These are phyloP conservation scores for Noctua pronuba DNA, from an alignment of 2,888 invertebrate species.

Conservation along the genomic window DNA sequence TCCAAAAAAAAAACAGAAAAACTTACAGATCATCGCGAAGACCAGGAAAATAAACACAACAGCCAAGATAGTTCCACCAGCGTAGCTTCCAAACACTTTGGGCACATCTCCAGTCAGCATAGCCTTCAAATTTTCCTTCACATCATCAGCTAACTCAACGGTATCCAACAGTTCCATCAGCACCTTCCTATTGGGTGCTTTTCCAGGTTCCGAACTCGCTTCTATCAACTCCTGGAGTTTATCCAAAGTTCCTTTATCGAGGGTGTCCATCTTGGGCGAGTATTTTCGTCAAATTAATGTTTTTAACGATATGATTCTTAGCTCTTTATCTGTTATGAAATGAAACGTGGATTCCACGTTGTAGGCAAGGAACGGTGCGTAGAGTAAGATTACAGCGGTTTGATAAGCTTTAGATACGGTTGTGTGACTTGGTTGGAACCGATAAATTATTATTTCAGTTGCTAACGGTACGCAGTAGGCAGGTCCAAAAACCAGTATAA, in stretches of 20 bases:
- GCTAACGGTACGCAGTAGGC: background rate
- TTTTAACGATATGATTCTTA: constrained; percentile 21
- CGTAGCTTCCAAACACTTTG: constrained; percentile 78
- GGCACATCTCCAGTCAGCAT: constrained; percentile 87
- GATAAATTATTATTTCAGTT: constrained; percentile 12
- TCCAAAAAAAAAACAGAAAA: constrained; percentile 54
- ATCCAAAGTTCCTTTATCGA: constrained; percentile 68
- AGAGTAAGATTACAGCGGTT: constrained; percentile 52
- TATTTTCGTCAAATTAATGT: constrained; percentile 55
- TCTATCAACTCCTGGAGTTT: constrained; percentile 78
- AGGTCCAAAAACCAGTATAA: background rate
- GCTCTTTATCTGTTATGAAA: constrained; percentile 51
- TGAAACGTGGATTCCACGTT: constrained; percentile 77
- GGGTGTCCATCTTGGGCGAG: constrained; percentile 69
- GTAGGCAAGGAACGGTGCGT: constrained; percentile 59
- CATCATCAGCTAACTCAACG: constrained; percentile 91
- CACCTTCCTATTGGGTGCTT: constrained; percentile 88
- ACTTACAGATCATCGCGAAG: constrained; percentile 82
- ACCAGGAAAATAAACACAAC: constrained; percentile 79
- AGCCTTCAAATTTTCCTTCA: constrained; percentile 90
- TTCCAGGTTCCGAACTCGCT: constrained; percentile 76
- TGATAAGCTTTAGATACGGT: constrained; percentile 39
- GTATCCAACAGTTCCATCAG: constrained; percentile 90
- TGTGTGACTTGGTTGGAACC: background rate
- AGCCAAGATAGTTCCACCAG: constrained; percentile 75